Evolutionary conservation across 2,113 vertebrate genomes (phyloP), one percentile per base, ranked within the genome.

Genomic region (Egretta garzetta): DNA sequence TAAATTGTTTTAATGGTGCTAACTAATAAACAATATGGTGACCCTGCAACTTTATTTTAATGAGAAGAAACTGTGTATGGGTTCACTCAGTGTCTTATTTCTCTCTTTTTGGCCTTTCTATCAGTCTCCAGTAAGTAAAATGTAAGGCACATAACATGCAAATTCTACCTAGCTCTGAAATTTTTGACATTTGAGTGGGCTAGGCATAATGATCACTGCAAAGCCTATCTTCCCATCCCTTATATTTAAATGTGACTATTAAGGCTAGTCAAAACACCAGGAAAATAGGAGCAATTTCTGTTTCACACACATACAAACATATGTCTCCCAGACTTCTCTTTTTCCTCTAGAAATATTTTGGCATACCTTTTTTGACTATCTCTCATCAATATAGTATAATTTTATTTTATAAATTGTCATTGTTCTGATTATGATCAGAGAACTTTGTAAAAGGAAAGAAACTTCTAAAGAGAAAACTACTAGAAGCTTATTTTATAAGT

Each of bases 231-330:
- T 95, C 37, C 83, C 20, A 71, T 85, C 43, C 76, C 53, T 77
- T 92, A 18, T 64, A 72, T 91, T 96, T 93, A 64, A 89, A 81
- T 87, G 45, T 62, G 73, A 74, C 56, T 93, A 71, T 87, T 91
- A 87, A 86, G 17, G 63, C 72, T 95, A 79, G 83, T 92, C 94
- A 97, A 95, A 97, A 97, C 88, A 96, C 22, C 35, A 47, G 53
- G 14, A 67, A 90, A 80, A 82, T 24, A 96, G 64, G 39, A 93
- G 53, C 56, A 81, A 79, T 95, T 96, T 91, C 35, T 81, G 4
- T 85, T 95, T 67, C 30, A 64, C 53, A 68, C 32, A 66, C 53
- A 82, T 27, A 80, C 33, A 94, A 91, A 91, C 33, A 80, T 30
- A 1, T 49, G 52, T 59, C 33, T 93, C 33, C 16, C 64, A 90